Percentiles rank a stretch among this genome's conserved stretches.
Evolutionary conservation across 30 jellyfish, hydroid and myxozoan genomes (phyloP).

Genomic region (Pseudorhiza aurosa): DNA sequence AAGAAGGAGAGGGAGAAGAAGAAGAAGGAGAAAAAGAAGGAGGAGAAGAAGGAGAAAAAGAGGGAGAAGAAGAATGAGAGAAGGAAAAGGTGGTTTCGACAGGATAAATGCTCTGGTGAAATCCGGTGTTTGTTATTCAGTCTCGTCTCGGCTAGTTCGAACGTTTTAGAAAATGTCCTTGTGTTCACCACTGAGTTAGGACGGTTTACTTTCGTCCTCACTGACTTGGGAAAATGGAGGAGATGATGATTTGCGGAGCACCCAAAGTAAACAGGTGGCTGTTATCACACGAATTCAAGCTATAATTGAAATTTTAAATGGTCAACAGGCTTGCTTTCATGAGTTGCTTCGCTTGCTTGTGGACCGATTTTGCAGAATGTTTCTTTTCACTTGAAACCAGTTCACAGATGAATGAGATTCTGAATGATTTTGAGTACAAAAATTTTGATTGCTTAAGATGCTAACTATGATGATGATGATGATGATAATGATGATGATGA

Average conservation of each 20-base stretch:
- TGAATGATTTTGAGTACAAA: too few relatives aligned
- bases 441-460: too few relatives aligned
- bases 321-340: slow-evolving; percentile 48
- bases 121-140: too few relatives aligned
- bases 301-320: slow-evolving; percentile 28
- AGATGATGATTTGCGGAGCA: too few relatives aligned
- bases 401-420: background rate
- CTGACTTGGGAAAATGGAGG: background rate
- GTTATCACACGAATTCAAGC: background rate
- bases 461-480: background rate
- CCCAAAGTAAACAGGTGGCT: slow-evolving; percentile 64
- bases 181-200: background rate
- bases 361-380: background rate
- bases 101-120: too few relatives aligned
- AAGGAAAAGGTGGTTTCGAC: too few relatives aligned
- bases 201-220: background rate
- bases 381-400: background rate
- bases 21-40: too few relatives aligned
- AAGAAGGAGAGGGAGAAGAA: too few relatives aligned
- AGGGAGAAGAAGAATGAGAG: too few relatives aligned
- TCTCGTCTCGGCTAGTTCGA: too few relatives aligned
- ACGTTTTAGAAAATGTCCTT: too few relatives aligned
- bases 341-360: slow-evolving; percentile 43
- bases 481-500: background rate
- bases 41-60: too few relatives aligned